A percentile compares a stretch with the other conserved stretches of the same genome.
These are phyloP conservation scores for Pogonocichla stellata DNA, from an alignment of 2,113 vertebrate genomes.

Conservation along the genomic window DNA sequence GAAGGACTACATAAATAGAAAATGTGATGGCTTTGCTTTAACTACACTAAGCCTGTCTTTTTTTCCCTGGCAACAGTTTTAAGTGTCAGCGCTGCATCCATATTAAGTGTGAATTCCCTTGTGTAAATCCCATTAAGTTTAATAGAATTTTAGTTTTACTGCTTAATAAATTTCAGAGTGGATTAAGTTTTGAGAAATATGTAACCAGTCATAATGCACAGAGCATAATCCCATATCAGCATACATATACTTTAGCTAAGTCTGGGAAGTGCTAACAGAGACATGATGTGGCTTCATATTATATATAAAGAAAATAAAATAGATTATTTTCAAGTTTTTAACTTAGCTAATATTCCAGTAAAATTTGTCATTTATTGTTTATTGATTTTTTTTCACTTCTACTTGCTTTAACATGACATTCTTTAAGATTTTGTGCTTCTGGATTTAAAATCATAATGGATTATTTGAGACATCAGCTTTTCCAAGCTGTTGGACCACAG, in stretches of 20 bases:
- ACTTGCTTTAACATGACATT: neutral
- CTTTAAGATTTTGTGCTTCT: neutral
- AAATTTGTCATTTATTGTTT: neutral
- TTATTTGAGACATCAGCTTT: neutral
- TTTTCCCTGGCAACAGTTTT: slow-evolving; percentile 25
- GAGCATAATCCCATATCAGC: neutral
- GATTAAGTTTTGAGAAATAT: slow-evolving; percentile 44
- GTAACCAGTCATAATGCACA: neutral
- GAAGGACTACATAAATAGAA: slow-evolving; percentile 48
- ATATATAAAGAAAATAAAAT: neutral
- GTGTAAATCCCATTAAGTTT: slow-evolving; percentile 56
- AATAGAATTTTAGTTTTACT: slow-evolving; percentile 64
- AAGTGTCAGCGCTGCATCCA: slow-evolving; percentile 2
- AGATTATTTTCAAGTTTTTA: neutral
- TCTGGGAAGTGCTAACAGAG: neutral
- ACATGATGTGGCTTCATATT: neutral
- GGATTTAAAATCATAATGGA: neutral
- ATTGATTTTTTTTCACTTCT: neutral
- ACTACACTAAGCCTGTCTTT: neutral
- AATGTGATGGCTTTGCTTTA: slow-evolving; percentile 31
- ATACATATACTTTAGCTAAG: neutral
- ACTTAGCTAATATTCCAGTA: neutral
- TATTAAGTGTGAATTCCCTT: slow-evolving; percentile 48
- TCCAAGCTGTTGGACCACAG: neutral
- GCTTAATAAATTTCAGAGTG: slow-evolving; percentile 56